Conservation (phyloP, 2,797 vertebrate species). For the Lycodopsis pacificus region DNA sequence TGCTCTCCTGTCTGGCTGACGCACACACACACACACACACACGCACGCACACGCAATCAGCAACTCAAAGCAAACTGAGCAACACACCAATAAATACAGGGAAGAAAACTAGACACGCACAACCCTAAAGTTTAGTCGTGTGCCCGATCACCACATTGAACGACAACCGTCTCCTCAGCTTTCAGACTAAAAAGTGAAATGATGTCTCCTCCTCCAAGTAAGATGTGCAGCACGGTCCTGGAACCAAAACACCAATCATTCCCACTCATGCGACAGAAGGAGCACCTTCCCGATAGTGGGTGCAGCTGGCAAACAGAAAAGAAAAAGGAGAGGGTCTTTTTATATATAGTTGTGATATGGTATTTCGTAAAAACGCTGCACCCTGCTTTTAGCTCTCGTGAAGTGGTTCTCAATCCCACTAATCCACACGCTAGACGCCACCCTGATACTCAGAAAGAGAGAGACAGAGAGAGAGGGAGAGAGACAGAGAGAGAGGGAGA, state of each 20-base stretch:
- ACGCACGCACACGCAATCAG: slow-evolving; percentile 35
- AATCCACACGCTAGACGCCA: slow-evolving; percentile 58
- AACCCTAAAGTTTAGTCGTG: slow-evolving; percentile 44
- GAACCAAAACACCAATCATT: slow-evolving; percentile 46
- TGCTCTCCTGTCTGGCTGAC: slow-evolving; percentile 48
- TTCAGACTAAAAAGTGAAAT: slow-evolving; percentile 31
- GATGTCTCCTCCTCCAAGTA: slow-evolving; percentile 20
- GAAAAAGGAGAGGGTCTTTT: slow-evolving; percentile 50
- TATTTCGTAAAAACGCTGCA: slow-evolving; percentile 37
- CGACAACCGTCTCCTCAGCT: slow-evolving; percentile 32
- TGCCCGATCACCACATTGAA: slow-evolving; percentile 37
- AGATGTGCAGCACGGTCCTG: slow-evolving; percentile 26
- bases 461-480: slow-evolving; percentile 24
- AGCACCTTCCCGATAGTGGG: slow-evolving; percentile 37
- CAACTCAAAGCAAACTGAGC: slow-evolving; percentile 47
- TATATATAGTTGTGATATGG: slow-evolving; percentile 49
- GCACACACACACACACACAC: slow-evolving; percentile 22
- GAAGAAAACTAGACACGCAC: slow-evolving; percentile 9
- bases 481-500: slow-evolving; percentile 3
- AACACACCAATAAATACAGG: slow-evolving; percentile 74
- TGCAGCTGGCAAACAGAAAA: slow-evolving; percentile 50
- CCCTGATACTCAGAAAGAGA: slow-evolving; percentile 47
- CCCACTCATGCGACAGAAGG: slow-evolving; percentile 42
- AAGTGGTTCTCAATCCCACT: slow-evolving; percentile 57
- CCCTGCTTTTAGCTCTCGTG: slow-evolving; percentile 53